These are phyloP conservation scores for Rhynchomys soricoides DNA, from an alignment of 2,113 vertebrate genomes.

Conservation along the genomic window DNA sequence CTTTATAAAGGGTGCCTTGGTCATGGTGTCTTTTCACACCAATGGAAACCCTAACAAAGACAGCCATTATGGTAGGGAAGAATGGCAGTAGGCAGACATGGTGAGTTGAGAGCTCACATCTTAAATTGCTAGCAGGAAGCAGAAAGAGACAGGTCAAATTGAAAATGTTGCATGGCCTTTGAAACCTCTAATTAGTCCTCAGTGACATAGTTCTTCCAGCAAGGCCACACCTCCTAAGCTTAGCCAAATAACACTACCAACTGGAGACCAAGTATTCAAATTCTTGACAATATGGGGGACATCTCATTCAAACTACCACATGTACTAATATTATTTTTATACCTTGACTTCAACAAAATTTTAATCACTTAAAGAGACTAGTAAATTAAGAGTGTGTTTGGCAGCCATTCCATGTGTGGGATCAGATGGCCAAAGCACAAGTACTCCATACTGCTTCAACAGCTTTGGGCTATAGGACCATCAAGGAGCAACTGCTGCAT, in stretches of 20 bases:
- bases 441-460: constrained; percentile 17
- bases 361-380: constrained; percentile 72
- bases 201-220: not conserved
- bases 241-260: not conserved
- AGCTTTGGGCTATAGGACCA: constrained; percentile 55
- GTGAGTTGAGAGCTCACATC: not conserved
- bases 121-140: not conserved
- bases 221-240: not conserved
- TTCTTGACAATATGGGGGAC: not conserved
- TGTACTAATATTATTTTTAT: constrained; percentile 35
- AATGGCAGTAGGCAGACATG: not conserved
- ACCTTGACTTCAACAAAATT: constrained; percentile 41
- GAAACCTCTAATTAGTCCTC: not conserved
- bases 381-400: constrained; percentile 75
- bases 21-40: too few species aligned
- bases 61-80: not conserved
- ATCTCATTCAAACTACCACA: not conserved
- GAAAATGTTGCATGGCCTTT: not conserved
- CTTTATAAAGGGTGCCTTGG: too few species aligned
- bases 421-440: constrained; percentile 69
- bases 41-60: too few species aligned
- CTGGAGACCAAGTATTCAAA: not conserved
- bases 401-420: constrained; percentile 48
- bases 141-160: not conserved
- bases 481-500: not conserved